Evolutionary conservation across 2,797 vertebrate genomes (phyloP), one percentile per base, ranked within the genome.

Genomic region (Setipinna tenuifilis): DNA sequence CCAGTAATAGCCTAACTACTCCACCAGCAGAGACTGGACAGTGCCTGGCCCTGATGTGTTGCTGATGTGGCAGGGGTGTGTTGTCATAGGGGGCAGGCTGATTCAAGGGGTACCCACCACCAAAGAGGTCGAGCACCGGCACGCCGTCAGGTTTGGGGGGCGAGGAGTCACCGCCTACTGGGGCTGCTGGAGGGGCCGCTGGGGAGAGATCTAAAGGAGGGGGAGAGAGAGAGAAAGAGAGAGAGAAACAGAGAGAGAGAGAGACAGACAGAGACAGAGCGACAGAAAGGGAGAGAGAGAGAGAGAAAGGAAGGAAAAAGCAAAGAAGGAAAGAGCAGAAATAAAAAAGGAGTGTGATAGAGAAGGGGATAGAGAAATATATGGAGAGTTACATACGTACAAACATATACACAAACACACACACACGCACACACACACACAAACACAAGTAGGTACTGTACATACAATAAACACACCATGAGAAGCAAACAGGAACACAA

Each of bases 81-180:
- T 91, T 89, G 94, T 95, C 93, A 94, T 93, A 88, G 92, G 86
- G 86, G 0, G 92, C 93, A 95, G 94, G 93, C 93, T 94, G 91
- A 59, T 95, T 93, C 91, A 89, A 84, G 94, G 93, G 92, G 94
- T 97, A 98, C 96, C 93, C 93, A 97, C 98, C 98, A 97, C 98
- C 98, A 92, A 99, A 96, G 89, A 99, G 97, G 94, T 99, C 98
- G 93, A 99, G 96, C 91, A 99, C 98, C 88, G 97, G 96, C 84
- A 94, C 94, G 83, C 96, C 94, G 85, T 98, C 97, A 91, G 96
- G 91, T 95, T 97, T 97, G 89, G 96, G 96, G 87, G 98, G 97
- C 94, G 97, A 97, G 65, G 96, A 93, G 87, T 95, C 94, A 90
- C 71, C 71, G 16, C 35, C 71, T 21, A 78, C 92, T 86, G 96